Evolutionary conservation across 92 coral and sea anemone species (phyloP).

Genomic region (Diadumene lineata): DNA sequence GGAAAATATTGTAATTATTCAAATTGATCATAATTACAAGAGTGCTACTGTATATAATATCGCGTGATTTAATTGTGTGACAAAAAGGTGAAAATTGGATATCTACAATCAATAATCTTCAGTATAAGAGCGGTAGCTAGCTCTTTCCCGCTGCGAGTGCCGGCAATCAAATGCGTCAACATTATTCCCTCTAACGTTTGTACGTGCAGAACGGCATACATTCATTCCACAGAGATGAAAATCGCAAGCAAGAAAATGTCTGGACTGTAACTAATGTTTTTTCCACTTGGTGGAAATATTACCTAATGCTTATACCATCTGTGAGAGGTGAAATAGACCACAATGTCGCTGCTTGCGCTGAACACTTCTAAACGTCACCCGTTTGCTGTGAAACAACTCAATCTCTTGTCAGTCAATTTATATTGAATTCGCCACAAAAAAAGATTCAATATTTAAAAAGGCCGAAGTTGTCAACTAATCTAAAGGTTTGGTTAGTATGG

Average conservation of each 20-base stretch:
- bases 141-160: not conserved
- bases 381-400: too few species aligned
- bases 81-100: not conserved
- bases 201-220: not conserved
- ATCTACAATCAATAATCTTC: too few species aligned
- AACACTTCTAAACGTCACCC: too few species aligned
- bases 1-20: too few species aligned
- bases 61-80: not conserved
- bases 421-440: too few species aligned
- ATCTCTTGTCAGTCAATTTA: too few species aligned
- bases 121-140: too few species aligned
- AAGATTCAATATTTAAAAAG: too few species aligned
- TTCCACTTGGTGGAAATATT: not conserved
- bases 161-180: not conserved
- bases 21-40: too few species aligned
- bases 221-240: not conserved
- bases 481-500: not conserved
- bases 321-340: too few species aligned
- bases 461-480: not conserved
- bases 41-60: too few species aligned
- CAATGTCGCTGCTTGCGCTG: too few species aligned
- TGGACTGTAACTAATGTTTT: not conserved
- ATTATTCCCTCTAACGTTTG: not conserved
- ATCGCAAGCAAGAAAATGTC: conserved; percentile 1
- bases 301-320: conserved; percentile 4